Evolutionary conservation across 2,888 invertebrate species (phyloP), one percentile per base, ranked within the genome.

Genomic region (Xestia ashworthii): DNA sequence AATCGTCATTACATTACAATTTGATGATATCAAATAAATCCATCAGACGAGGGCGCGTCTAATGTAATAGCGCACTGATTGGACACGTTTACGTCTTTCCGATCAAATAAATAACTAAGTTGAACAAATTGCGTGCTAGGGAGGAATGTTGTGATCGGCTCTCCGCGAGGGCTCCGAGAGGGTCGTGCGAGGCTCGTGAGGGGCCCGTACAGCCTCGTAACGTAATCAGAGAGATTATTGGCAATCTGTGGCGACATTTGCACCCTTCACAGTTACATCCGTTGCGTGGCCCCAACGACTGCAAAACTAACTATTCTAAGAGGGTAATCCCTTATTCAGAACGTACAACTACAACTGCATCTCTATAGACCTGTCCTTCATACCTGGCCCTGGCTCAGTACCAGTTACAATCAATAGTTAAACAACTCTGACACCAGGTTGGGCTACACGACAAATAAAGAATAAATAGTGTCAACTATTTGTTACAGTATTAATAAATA

Each of bases 171-270:
- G 87, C 76, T 86, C 86, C 90, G 91, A 46, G 50, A 69, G 69
- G 85, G 66, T 69, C 44, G 62, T 19, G 12, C 44, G 62, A 25
- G 71, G 41, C 66, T 22, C 22, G 22, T 58, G 70, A 77, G 81
- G 76, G 73, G 72, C 74, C 50, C 62, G 79, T n/a, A 69, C 79
- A 71, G 68, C 76, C 67, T 65, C 80, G 85, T 89, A 87, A 84
- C 83, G 82, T 80, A 82, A 89, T 91, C 88, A 88, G 78, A 87
- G 22, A 72, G 84, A 88, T 90, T 89, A 92, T 92, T 92, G 92
- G 83, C 90, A 92, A 92, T 92, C 89, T 87, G 86, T 75, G 84
- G 83, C 73, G 71, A 78, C 71, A 77, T 60, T 65, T 64, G 38
- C 67, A 66, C 71, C 74, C 74, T 60, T 32, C 44, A 64, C 50